phyloP scores from a whole-genome alignment of 2,113 vertebrate species.

The Anarrhichthys ocellatus region DNA sequence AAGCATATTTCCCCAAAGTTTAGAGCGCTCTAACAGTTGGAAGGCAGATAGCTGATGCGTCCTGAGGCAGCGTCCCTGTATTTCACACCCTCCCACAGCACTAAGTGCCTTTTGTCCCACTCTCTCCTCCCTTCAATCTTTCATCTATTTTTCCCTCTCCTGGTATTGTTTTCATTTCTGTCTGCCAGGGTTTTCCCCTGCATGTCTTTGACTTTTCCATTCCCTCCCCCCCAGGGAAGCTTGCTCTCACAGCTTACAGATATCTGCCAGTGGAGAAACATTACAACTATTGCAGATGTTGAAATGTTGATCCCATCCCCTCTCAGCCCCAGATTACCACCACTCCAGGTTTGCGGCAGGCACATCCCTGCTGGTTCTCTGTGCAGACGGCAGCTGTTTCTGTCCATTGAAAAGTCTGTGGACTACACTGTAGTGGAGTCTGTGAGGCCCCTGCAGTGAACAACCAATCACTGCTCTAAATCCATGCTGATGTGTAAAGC shows the following conservation, averaged over 20 bases:
- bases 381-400: conserved; percentile 80
- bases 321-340: conserved; percentile 78
- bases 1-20: background rate
- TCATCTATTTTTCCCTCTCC: conserved; percentile 75
- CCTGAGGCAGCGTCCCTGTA: conserved; percentile 30
- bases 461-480: conserved; percentile 71
- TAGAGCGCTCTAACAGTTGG: background rate
- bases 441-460: conserved; percentile 60
- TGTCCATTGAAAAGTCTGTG: conserved; percentile 67
- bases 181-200: conserved; percentile 82
- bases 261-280: conserved; percentile 82
- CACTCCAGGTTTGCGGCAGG: conserved; percentile 70
- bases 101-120: conserved; percentile 61
- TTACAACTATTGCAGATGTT: conserved; percentile 88
- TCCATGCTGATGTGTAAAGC: conserved; percentile 79
- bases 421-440: conserved; percentile 17
- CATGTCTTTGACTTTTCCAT: conserved; percentile 82
- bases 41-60: conserved; percentile 5
- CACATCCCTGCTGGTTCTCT: conserved; percentile 65
- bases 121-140: conserved; percentile 67
- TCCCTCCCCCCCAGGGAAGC: conserved; percentile 69
- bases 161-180: conserved; percentile 83
- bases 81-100: conserved; percentile 66
- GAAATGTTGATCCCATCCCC: conserved; percentile 86
- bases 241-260: conserved; percentile 79